A percentile compares a stretch with the other conserved stretches of the same genome.
These are phyloP conservation scores for Spodoptera frugiperda DNA, from an alignment of 1,140 invertebrate genomes.

Conservation along the genomic window DNA sequence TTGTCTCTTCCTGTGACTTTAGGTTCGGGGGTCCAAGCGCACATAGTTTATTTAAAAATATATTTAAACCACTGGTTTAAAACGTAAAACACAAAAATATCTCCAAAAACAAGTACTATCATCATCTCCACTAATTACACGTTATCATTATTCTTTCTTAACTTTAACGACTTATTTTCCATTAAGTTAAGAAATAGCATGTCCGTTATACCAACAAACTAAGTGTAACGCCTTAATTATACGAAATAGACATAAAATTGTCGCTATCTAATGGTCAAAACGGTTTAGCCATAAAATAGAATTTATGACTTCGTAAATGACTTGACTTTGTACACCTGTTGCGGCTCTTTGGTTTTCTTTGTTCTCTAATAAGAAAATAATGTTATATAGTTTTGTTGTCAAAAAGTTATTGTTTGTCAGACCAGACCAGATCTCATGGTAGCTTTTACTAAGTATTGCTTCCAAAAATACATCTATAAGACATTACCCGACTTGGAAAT, in stretches of 20 bases:
- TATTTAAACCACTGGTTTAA: too few species aligned
- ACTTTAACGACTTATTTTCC: slow-evolving; percentile 6
- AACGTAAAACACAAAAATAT: too few species aligned
- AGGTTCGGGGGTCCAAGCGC: too few species aligned
- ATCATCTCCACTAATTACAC: background rate
- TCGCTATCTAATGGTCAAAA: slow-evolving; percentile 7
- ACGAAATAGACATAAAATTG: slow-evolving; percentile 7
- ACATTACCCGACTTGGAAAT: too few species aligned
- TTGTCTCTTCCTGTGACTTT: too few species aligned
- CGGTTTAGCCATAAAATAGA: slow-evolving; percentile 5
- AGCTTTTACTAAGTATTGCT: too few species aligned
- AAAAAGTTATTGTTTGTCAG: background rate
- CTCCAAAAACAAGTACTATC: background rate
- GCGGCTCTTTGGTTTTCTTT: background rate
- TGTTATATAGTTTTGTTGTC: too few species aligned
- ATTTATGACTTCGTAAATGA: background rate
- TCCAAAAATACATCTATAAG: too few species aligned
- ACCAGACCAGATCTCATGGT: too few species aligned
- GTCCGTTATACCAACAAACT: background rate
- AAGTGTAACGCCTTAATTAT: slow-evolving; percentile 21
- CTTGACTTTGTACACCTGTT: background rate
- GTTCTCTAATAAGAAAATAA: too few species aligned
- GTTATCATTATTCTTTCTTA: background rate
- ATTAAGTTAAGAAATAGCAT: background rate
- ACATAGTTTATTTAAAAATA: too few species aligned